Base-by-base conservation (phyloP, 2,888 invertebrate species). In the Apodemia hepburni region DNA sequence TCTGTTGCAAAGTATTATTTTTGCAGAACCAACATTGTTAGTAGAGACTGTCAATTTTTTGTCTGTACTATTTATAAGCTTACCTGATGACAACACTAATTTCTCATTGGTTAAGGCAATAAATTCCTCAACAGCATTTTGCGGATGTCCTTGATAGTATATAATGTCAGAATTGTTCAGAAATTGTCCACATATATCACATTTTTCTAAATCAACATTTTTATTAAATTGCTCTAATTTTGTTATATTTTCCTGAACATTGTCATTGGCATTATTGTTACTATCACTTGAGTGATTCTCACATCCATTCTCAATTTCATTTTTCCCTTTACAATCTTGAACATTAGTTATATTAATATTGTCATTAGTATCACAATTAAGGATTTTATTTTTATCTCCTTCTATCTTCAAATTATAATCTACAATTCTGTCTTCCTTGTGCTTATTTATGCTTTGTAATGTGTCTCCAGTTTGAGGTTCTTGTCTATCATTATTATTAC, bases 61-160 rank as follows among this genome's bases (percentile, higher is more conserved):
- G 8, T 6, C 8, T 33, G 6, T 1, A 7, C 8, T 5, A 8
- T 3, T 6, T 38, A 11, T 42, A 4, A 58, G 68, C 69, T 93
- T 90, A 73, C 95, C 96, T 70, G 94, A 94, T 72, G 95, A 95
- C 64, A 96, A 82, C 18, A 95, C 93, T 66, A 97, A 83, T 78
- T 93, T 94, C 49, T 95, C 94, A 89, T 96, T 94, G 15, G 94
- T 95, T 66, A 97, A 89, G 22, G 95, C 95, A 66, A 96, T 91
- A 77, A 93, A 95, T 82, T 97, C 97, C 76, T 96, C 96, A 60
- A 94, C 93, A 60, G 96, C 94, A 80, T 95, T 92, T 72, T 94
- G 94, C 58, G 96, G 95, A 81, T 96, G 96, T n/a, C 96, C 96
- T 73, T 94, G 93, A 77, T 95, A 96, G 54, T 94, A 92, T 65